Evolutionary conservation across 2,113 vertebrate genomes (phyloP), one percentile per base, ranked within the genome.

Genomic region (Connochaetes taurinus): DNA sequence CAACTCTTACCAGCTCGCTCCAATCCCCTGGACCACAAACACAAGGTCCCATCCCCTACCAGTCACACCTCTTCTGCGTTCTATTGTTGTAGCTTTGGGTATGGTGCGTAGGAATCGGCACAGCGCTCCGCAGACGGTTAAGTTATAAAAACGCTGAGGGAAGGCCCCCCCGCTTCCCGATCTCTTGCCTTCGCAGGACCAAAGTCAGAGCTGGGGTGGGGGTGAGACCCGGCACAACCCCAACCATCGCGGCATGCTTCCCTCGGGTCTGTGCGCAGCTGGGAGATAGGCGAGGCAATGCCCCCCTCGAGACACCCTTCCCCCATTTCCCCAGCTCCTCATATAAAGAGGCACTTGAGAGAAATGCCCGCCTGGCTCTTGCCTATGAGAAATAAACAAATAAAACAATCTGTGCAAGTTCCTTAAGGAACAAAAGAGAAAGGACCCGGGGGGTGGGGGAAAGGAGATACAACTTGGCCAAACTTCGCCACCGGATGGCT

Each of bases 361-460:
- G 40, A 53, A 87, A 95, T 14, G 89, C 76, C 50, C 16, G 55
- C 50, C 71, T 82, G 71, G 43, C 67, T 60, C 84, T 55, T 67
- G 88, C 82, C 89, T 85, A 91, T 57, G 60, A 91, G 90, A 95
- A 96, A 94, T 50, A 64, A 97, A 71, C 64, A 95, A 92, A 95
- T 90, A 78, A 74, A 90, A 81, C 62, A 94, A 96, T 96, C 90
- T 90, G 45, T 64, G 62, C 86, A 57, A 95, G 97, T 96, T 96
- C 78, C 45, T 50, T 50, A 50, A 91, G 91, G 93, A 98, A 98
- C 97, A 98, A 98, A 98, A 98, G 97, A 76, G 62, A 60, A 82
- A 88, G 85, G 71, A 58, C 33, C 3, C 6, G 15, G 23, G 43
- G 52, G 40, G 6, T 25, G 23, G 43, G 40, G 43, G 36, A 11